These are phyloP conservation scores for Anabas testudineus DNA, from an alignment of 2,797 vertebrate species.

Conservation along the genomic window DNA sequence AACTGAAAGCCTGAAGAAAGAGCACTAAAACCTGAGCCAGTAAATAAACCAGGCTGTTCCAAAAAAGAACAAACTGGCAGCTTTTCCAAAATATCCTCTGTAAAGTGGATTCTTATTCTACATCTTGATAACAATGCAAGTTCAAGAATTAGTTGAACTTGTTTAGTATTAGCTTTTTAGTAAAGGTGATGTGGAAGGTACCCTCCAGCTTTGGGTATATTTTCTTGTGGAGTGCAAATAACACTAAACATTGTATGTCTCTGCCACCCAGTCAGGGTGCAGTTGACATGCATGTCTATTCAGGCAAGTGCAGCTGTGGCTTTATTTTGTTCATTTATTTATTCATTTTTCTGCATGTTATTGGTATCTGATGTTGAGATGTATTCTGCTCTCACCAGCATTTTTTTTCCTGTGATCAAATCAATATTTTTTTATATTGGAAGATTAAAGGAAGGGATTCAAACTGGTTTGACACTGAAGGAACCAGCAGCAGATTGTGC, in stretches of 20 bases:
- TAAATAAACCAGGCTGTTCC: conserved; percentile 58
- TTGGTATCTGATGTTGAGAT: conserved; percentile 32
- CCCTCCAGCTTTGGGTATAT: conserved; percentile 5
- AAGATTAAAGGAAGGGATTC: conserved; percentile 65
- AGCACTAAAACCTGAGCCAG: conserved; percentile 35
- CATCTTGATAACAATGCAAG: conserved; percentile 42
- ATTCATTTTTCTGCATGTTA: conserved; percentile 24
- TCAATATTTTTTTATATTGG: conserved; percentile 56
- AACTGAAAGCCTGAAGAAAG: conserved; percentile 48
- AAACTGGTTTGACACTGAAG: conserved; percentile 68
- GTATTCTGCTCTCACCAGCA: conserved; percentile 38
- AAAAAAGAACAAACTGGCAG: conserved; percentile 48
- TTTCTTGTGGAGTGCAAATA: conserved; percentile 3
- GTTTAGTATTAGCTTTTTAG: conserved; percentile 25
- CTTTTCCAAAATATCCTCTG: conserved; percentile 39
- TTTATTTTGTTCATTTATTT: neutral
- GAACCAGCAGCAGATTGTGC: conserved; percentile 58
- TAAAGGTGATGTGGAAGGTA: conserved; percentile 24
- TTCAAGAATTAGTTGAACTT: no score
- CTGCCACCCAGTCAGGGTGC: no score
- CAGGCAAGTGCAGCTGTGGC: no score
- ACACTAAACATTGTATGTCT: neutral
- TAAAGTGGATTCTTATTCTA: conserved; percentile 43
- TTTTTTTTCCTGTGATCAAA: conserved; percentile 59
- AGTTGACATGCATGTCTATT: no score